Conservation (phyloP, 2,113 vertebrate genomes). For the Sardina pilchardus region DNA sequence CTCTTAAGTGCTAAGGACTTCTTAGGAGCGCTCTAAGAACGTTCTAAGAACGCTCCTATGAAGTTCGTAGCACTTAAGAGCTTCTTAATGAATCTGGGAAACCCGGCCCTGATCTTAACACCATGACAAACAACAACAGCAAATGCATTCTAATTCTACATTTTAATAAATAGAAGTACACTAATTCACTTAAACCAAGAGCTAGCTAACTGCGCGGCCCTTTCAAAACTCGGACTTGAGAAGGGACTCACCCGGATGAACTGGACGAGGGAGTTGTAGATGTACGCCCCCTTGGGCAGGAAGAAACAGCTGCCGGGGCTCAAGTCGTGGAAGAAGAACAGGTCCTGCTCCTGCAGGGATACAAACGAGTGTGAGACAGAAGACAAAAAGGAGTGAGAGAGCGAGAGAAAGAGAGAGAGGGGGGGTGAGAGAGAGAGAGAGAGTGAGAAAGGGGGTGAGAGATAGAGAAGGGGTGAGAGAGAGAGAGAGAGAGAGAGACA, state of each 20-base stretch:
- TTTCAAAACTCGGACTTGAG: not conserved
- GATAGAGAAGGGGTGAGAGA: too few relatives aligned
- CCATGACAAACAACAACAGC: too few relatives aligned
- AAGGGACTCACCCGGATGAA: slow-evolving; percentile 86
- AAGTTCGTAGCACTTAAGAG: too few relatives aligned
- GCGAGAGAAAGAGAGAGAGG: too few relatives aligned
- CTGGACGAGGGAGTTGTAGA: slow-evolving; percentile 90
- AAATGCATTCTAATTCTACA: too few relatives aligned
- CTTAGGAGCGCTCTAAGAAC: too few relatives aligned
- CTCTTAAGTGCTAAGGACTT: too few relatives aligned
- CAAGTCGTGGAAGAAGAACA: slow-evolving; percentile 98
- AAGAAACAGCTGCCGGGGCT: slow-evolving; percentile 99
- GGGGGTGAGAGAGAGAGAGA: too few relatives aligned
- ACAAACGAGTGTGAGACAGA: slow-evolving; percentile 18
- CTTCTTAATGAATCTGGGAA: too few relatives aligned
- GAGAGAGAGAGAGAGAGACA: slow-evolving; percentile 12
- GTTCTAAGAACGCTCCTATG: too few relatives aligned
- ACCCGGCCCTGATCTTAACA: too few relatives aligned
- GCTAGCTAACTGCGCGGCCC: not conserved
- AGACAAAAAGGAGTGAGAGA: slow-evolving; percentile 23
- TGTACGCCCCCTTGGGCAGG: slow-evolving; percentile 90
- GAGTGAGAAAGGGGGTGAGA: not conserved
- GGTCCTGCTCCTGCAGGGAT: slow-evolving; percentile 86
- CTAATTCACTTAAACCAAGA: not conserved
- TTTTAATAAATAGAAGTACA: not conserved